Evolutionary conservation across 1,140 invertebrate species (phyloP).

Genomic region (Coenobita brevimanus): DNA sequence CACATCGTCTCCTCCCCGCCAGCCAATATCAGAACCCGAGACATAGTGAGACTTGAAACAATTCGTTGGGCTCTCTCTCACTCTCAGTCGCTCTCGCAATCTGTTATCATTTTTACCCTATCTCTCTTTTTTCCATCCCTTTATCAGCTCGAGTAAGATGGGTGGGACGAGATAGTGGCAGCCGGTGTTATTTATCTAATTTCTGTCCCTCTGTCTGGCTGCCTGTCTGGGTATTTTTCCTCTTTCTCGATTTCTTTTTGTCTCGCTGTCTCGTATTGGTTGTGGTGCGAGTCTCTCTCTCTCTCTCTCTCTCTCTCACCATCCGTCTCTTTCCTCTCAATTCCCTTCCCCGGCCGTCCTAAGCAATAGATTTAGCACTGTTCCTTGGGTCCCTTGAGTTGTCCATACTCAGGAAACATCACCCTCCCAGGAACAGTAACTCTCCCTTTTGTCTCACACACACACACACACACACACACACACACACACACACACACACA

Average conservation of each 20-base stretch:
- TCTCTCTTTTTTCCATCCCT: no score
- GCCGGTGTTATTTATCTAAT: no score
- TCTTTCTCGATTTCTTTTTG: background rate
- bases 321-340: background rate
- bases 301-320: background rate
- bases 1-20: no score
- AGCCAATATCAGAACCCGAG: no score
- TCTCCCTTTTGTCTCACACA: background rate
- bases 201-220: no score
- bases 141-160: no score
- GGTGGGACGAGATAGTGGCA: no score
- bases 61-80: no score
- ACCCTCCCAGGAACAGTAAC: conserved; percentile 16
- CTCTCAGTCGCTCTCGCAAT: no score
- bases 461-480: background rate
- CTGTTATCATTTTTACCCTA: no score
- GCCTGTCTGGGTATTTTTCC: no score
- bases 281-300: background rate
- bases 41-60: no score
- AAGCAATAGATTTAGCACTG: background rate
- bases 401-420: conserved; percentile 25
- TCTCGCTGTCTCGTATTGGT: background rate
- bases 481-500: background rate
- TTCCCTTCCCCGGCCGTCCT: background rate
- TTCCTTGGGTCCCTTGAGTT: conserved; percentile 13